A percentile compares a stretch with the other conserved stretches of the same genome.
phyloP scores from a whole-genome alignment of 1,140 invertebrate genomes.

The Cydia splendana region DNA sequence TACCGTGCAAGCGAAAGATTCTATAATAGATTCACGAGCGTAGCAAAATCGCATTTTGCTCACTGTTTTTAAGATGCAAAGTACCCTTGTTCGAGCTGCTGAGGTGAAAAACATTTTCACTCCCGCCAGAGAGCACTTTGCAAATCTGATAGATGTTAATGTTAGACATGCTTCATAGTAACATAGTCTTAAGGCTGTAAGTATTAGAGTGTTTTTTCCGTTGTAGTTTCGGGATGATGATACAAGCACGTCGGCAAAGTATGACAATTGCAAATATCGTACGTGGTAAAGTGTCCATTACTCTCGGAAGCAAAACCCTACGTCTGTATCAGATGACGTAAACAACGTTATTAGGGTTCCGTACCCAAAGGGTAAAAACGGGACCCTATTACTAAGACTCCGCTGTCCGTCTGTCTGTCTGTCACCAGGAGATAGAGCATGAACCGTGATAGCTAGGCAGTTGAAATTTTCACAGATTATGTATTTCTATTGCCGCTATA shows the following conservation, averaged over 20 bases:
- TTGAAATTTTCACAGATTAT: no score
- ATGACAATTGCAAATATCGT: conserved; percentile 2
- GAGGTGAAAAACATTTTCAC: neutral
- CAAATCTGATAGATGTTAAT: conserved; percentile 13
- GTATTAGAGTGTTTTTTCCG: neutral
- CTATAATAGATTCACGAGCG: no score
- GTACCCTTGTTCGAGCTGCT: no score
- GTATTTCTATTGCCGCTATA: no score
- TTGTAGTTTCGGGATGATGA: neutral
- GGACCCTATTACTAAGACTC: no score
- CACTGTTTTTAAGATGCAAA: no score
- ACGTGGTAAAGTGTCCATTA: conserved; percentile 14
- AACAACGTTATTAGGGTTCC: neutral
- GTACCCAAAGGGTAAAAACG: no score
- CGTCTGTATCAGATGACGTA: neutral
- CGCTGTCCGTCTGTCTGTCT: no score
- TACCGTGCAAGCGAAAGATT: no score
- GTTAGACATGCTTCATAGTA: neutral
- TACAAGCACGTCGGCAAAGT: neutral
- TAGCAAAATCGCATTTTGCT: no score
- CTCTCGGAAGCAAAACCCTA: neutral
- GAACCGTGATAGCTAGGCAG: no score
- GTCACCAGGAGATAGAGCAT: no score
- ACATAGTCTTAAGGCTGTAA: neutral
- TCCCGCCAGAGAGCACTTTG: conserved; percentile 1